A percentile compares a stretch with the other conserved stretches of the same genome.
Conservation (phyloP, 2,888 invertebrate species). For the Chrysolina haemoptera region DNA sequence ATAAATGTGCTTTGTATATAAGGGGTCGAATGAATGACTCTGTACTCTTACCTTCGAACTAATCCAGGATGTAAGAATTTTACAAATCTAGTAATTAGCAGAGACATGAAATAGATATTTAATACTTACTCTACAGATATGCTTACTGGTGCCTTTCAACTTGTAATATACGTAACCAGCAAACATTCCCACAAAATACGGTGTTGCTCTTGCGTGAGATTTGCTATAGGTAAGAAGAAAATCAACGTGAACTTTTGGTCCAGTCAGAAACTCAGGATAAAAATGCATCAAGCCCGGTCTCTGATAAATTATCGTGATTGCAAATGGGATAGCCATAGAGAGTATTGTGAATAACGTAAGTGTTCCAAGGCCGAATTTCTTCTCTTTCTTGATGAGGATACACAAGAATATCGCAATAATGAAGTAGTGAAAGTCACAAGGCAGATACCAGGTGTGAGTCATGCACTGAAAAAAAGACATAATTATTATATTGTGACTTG, state of each 20-base stretch:
- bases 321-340: conserved; percentile 72
- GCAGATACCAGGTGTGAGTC: conserved; percentile 79
- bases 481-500: neutral
- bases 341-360: conserved; percentile 65
- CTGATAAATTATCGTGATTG: conserved; percentile 71
- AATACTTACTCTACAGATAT: conserved; percentile 64
- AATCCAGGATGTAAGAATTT: too few relatives aligned
- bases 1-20: too few relatives aligned
- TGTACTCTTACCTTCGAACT: too few relatives aligned
- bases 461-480: conserved; percentile 73
- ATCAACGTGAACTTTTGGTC: conserved; percentile 72
- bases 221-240: conserved; percentile 75
- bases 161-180: conserved; percentile 71
- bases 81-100: too few relatives aligned
- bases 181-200: conserved; percentile 75
- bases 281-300: conserved; percentile 74
- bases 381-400: conserved; percentile 69
- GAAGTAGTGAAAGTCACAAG: conserved; percentile 81
- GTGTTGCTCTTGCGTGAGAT: conserved; percentile 74
- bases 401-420: conserved; percentile 72
- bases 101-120: neutral
- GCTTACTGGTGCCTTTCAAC: conserved; percentile 60
- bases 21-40: too few relatives aligned
- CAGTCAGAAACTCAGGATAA: conserved; percentile 72
- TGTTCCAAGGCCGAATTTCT: conserved; percentile 67